Percentiles rank a stretch among this genome's conserved stretches.
Conservation (phyloP, 1,140 invertebrate genomes). For the Drosophila melanogaster region Release_6_plus_ISO1_MT NC_004354.4:19573001-19573500, state of each 20-base stretch:
- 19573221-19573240: slow-evolving; percentile 88
- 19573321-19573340: slow-evolving; percentile 96
- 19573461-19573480: slow-evolving; percentile 86
- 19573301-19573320: slow-evolving; percentile 97
- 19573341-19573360: slow-evolving; percentile 97
- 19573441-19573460: slow-evolving; percentile 99
- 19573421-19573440: slow-evolving; percentile 99
- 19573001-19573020: slow-evolving; percentile 96
- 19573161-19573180: slow-evolving; percentile 97
- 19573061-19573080: slow-evolving; percentile 96
- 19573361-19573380: slow-evolving; percentile 98
- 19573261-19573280: no score
- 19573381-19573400: slow-evolving; percentile 97
- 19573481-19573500: slow-evolving; percentile 5
- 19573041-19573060: slow-evolving; percentile 96
- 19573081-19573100: slow-evolving; percentile 99
- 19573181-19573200: slow-evolving; percentile 93
- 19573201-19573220: slow-evolving; percentile 94
- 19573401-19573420: slow-evolving; percentile 97
- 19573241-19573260: background rate
- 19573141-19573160: slow-evolving; percentile 95
- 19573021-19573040: slow-evolving; percentile 94
- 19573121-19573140: slow-evolving; percentile 93
- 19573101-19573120: slow-evolving; percentile 97
- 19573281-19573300: slow-evolving; percentile 89